Percentiles rank a stretch among this genome's conserved stretches.
phyloP scores from a whole-genome alignment of 2,113 vertebrate genomes.

The Morone saxatilis region DNA sequence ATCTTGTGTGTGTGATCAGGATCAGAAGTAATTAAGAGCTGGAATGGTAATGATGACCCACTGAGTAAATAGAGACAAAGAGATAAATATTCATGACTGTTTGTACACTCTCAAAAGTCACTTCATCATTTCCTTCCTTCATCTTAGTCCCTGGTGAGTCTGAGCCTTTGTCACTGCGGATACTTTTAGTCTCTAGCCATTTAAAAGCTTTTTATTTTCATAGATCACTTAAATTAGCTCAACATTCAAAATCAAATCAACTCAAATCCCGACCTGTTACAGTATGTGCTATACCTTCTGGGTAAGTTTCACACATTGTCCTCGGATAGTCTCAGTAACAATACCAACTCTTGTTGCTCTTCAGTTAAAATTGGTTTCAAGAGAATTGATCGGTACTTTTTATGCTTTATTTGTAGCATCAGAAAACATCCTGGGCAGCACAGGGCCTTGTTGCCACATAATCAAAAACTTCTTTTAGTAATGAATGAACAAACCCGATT shows the following conservation, averaged over 20 bases:
- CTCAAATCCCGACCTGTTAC: background rate
- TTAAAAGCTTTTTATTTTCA: background rate
- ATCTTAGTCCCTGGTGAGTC: background rate
- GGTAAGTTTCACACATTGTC: background rate
- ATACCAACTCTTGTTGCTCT: too few species aligned
- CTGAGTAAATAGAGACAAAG: background rate
- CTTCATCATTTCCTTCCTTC: background rate
- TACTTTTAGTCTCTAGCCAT: background rate
- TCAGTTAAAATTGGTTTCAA: too few species aligned
- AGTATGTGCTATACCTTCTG: background rate
- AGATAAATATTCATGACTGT: background rate
- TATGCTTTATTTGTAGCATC: too few species aligned
- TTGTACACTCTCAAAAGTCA: background rate
- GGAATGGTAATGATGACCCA: slow-evolving; percentile 3
- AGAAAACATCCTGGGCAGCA: too few species aligned
- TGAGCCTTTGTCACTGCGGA: background rate
- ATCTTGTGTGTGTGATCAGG: slow-evolving; percentile 42
- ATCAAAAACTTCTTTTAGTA: too few species aligned
- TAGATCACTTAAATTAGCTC: background rate
- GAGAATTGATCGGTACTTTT: too few species aligned
- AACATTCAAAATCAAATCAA: background rate
- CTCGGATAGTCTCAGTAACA: background rate
- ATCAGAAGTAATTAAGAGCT: slow-evolving; percentile 43
- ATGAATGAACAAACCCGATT: too few species aligned
- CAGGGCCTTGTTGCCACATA: too few species aligned